Base-by-base conservation (phyloP, 2,797 vertebrate genomes). In the Tiaroga cobitis region DNA sequence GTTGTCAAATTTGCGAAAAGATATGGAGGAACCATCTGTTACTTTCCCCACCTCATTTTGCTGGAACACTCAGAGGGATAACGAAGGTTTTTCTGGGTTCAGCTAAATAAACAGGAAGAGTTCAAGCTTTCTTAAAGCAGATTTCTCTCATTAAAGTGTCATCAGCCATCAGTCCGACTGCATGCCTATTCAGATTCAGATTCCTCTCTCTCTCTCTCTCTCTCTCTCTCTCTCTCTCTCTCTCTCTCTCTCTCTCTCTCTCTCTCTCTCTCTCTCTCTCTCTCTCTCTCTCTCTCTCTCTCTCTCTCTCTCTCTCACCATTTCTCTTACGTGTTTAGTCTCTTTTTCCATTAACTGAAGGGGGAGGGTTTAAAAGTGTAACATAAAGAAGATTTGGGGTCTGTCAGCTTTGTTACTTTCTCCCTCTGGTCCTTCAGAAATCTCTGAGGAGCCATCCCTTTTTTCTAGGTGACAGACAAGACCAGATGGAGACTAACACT, bases 41-140 rank as follows among this genome's bases (percentile, higher is more conserved):
- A 61, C 56, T 85, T 85, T 80, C 77, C 68, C 68, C 77, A 85
- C 83, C 67, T 85, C 83, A 85, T 85, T 80, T 85, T 85, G 68
- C 68, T 46, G 56, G 54, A 80, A 41, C 77, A 80, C 83, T 85
- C 67, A 26, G 68, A 80, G 68, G 83, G 43, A 85, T 80, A 73
- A 49, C 39, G 77, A 49, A 80, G 83, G 77, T 80, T 85, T 68
- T 29, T 80, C 43, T 80, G 77, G 83, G 83, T 80, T 51, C 77
- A 85, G 83, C 77, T 65, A 85, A 74, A 61, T 74, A 65, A 80
- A 73, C 83, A 85, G 68, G 77, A 73, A 51, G 68, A 85, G 77
- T 74, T 80, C 68, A 73, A 74, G 67, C 68, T 49, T 80, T 74
- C 83, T 39, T 65, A 79, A 73, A 80, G 77, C 77, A 85, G 41